Percentiles rank a stretch among this genome's conserved stretches.
These are phyloP conservation scores for Noctua fimbriata DNA, from an alignment of 2,888 invertebrate species.

Conservation along the genomic window DNA sequence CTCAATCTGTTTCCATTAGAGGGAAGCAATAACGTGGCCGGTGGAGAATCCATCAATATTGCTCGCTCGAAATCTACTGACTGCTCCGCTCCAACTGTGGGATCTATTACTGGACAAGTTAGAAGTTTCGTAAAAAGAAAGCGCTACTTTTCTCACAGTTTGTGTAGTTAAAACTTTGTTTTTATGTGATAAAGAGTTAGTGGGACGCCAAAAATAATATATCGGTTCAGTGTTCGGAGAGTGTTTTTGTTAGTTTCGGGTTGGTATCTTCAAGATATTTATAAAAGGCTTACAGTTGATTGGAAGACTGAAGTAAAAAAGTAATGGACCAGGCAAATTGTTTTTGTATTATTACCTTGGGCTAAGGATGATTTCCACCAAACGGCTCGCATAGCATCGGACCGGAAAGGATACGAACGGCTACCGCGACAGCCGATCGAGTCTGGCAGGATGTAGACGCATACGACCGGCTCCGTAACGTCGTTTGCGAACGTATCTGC, in stretches of 20 bases:
- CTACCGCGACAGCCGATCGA: too few relatives aligned
- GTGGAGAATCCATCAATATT: constrained; percentile 70
- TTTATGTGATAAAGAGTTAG: constrained; percentile 44
- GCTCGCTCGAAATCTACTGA: constrained; percentile 60
- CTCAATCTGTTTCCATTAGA: constrained; percentile 73
- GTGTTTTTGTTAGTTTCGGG: constrained; percentile 17
- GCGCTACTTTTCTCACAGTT: constrained; percentile 54
- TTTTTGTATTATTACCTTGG: not conserved
- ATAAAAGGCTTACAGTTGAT: not conserved
- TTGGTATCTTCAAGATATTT: not conserved
- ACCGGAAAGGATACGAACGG: too few relatives aligned
- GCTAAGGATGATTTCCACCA: not conserved
- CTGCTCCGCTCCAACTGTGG: constrained; percentile 50
- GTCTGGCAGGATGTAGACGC: too few relatives aligned
- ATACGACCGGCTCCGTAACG: too few relatives aligned
- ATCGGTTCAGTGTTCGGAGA: constrained; percentile 11
- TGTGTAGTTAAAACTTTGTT: constrained; percentile 54
- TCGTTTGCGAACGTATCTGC: too few relatives aligned
- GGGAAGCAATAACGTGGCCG: constrained; percentile 64
- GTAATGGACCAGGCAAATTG: not conserved
- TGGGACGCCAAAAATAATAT: constrained; percentile 39
- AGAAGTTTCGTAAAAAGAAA: constrained; percentile 39
- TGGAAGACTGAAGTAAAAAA: not conserved
- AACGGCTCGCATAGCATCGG: too few relatives aligned
- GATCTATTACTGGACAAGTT: constrained; percentile 53